These are phyloP conservation scores for Notechis scutatus DNA, from an alignment of 2,113 vertebrate species.

Conservation along the genomic window DNA sequence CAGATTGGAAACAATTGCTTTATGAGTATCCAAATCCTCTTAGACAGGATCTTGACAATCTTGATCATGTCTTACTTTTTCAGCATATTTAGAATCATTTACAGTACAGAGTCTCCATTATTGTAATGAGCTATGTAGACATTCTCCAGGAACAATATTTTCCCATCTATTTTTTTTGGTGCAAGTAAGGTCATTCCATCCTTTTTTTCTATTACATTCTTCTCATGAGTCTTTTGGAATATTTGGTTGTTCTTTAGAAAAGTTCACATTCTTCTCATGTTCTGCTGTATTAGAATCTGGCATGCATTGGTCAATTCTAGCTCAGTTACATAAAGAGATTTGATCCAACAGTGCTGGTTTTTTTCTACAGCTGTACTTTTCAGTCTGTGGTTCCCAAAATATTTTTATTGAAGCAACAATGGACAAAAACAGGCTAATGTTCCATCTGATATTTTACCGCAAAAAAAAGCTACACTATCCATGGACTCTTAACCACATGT, in stretches of 20 bases:
- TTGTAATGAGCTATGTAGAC: conserved; percentile 4
- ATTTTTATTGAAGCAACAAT: neutral
- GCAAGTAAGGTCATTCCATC: conserved; percentile 37
- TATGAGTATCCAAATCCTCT: neutral
- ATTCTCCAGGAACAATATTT: conserved; percentile 62
- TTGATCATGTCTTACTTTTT: neutral
- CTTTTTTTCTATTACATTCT: conserved; percentile 32
- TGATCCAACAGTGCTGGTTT: neutral
- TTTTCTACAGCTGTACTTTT: neutral
- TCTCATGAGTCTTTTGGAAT: conserved; percentile 33
- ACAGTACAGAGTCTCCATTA: conserved; percentile 18
- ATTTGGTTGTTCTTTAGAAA: conserved; percentile 47
- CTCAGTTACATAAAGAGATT: conserved; percentile 38
- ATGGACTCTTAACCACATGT: neutral
- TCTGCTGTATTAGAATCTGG: conserved; percentile 28
- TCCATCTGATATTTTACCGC: neutral
- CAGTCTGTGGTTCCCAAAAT: neutral
- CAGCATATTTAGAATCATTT: neutral
- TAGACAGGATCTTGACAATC: neutral
- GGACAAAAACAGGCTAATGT: neutral
- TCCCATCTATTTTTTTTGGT: conserved; percentile 12
- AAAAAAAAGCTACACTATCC: neutral
- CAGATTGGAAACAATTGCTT: neutral
- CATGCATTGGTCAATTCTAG: conserved; percentile 28
- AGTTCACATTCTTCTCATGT: neutral